These are phyloP conservation scores for Danaus plexippus DNA, from an alignment of 1,140 invertebrate species.

Conservation along the genomic window DNA sequence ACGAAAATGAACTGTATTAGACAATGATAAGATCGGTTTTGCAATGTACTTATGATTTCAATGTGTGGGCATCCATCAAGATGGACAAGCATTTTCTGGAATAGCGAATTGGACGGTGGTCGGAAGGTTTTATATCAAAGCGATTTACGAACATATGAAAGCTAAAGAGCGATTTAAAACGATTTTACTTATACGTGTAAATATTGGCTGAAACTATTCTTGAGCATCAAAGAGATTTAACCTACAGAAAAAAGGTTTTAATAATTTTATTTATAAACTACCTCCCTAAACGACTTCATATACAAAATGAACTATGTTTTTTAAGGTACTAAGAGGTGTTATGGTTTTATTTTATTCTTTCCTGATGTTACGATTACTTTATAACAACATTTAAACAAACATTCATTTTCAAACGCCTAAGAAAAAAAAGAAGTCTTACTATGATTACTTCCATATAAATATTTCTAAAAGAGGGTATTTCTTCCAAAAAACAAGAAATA, in stretches of 20 bases:
- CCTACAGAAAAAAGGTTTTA: too few relatives aligned
- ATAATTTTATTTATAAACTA: too few relatives aligned
- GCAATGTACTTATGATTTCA: conserved; percentile 12
- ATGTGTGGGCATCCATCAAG: conserved; percentile 56
- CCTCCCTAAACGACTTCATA: too few relatives aligned
- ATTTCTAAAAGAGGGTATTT: conserved; percentile 14
- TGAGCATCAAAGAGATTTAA: too few relatives aligned
- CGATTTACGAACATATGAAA: conserved; percentile 58
- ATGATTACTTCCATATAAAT: conserved; percentile 17
- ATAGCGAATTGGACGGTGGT: conserved; percentile 55
- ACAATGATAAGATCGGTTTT: too few relatives aligned
- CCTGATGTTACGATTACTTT: too few relatives aligned
- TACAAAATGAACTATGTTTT: too few relatives aligned
- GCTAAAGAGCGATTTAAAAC: conserved; percentile 34
- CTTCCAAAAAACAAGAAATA: conserved; percentile 1
- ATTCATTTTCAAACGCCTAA: too few relatives aligned
- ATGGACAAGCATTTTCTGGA: conserved; percentile 62
- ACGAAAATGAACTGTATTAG: too few relatives aligned
- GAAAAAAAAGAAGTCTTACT: not conserved
- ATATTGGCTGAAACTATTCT: conserved; percentile 4
- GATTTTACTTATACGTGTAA: conserved; percentile 12
- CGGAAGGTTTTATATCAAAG: conserved; percentile 53
- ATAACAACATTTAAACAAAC: too few relatives aligned
- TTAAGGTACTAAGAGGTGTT: too few relatives aligned
- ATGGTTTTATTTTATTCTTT: too few relatives aligned